These are phyloP conservation scores for Bubo bubo DNA, from an alignment of 2,113 vertebrate species.

Conservation along the genomic window DNA sequence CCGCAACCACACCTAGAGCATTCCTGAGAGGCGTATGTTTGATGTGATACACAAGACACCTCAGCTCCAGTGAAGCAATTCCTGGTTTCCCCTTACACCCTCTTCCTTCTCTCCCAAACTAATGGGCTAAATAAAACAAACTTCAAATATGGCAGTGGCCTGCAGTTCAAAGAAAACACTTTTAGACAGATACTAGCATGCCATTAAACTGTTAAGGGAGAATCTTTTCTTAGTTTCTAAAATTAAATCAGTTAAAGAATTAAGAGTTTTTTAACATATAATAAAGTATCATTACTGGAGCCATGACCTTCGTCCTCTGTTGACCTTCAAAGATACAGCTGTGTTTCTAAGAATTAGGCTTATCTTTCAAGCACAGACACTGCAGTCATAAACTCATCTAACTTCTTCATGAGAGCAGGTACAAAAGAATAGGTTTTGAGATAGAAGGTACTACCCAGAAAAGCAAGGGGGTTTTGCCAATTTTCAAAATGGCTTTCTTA, in stretches of 20 bases:
- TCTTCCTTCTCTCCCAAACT: not conserved
- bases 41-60: accelerated
- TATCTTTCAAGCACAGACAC: not conserved
- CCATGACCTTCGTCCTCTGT: not conserved
- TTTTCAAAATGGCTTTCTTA: not conserved
- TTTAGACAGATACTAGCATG: not conserved
- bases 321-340: not conserved
- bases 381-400: not conserved
- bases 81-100: not conserved
- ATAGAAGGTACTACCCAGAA: not conserved
- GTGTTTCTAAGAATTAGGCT: not conserved
- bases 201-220: not conserved
- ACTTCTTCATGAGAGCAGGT: not conserved
- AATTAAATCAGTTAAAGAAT: not conserved
- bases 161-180: not conserved
- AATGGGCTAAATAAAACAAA: not conserved
- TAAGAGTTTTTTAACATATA: not conserved
- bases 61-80: not conserved
- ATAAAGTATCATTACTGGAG: not conserved
- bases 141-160: not conserved
- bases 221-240: not conserved
- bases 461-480: not conserved
- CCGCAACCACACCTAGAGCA: not conserved
- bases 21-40: not conserved
- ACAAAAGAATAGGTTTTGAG: not conserved